Evolutionary conservation across 2,888 invertebrate species (phyloP).

Genomic region (Dryococelus australis): DNA sequence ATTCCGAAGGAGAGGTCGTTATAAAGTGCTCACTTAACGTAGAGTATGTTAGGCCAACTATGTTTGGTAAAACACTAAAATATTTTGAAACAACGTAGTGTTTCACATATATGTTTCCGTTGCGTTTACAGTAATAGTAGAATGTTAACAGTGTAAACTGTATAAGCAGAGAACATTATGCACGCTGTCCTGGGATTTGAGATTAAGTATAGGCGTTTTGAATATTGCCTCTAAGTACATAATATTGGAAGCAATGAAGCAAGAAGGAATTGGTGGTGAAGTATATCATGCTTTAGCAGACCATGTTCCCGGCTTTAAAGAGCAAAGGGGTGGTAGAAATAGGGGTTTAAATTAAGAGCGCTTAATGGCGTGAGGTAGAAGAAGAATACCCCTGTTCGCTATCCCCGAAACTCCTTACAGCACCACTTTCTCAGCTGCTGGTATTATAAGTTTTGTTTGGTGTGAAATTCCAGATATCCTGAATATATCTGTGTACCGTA

Average conservation of each 20-base stretch:
- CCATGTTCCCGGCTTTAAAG: slow-evolving; percentile 1
- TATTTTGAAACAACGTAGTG: too few species aligned
- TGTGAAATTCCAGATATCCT: background rate
- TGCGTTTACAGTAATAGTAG: too few species aligned
- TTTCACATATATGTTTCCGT: too few species aligned
- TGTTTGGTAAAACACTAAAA: too few species aligned
- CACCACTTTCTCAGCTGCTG: background rate
- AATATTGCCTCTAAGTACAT: slow-evolving; percentile 41
- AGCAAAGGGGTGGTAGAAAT: slow-evolving; percentile 9
- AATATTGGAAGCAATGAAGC: slow-evolving; percentile 39
- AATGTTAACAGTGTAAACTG: too few species aligned
- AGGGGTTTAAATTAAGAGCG: slow-evolving; percentile 8
- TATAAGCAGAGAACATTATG: background rate
- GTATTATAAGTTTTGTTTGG: background rate
- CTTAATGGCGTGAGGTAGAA: slow-evolving; percentile 9
- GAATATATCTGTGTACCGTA: slow-evolving; percentile 1
- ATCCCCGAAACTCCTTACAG: background rate
- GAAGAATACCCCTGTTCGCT: slow-evolving; percentile 16
- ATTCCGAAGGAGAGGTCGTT: too few species aligned
- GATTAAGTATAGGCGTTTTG: slow-evolving; percentile 37
- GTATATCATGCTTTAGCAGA: background rate
- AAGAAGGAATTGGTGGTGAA: slow-evolving; percentile 25
- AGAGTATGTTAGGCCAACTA: too few species aligned
- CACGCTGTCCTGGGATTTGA: background rate
- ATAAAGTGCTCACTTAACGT: too few species aligned